Base-by-base conservation (phyloP, 2,888 invertebrate genomes). In the Carterocephalus palaemon region DNA sequence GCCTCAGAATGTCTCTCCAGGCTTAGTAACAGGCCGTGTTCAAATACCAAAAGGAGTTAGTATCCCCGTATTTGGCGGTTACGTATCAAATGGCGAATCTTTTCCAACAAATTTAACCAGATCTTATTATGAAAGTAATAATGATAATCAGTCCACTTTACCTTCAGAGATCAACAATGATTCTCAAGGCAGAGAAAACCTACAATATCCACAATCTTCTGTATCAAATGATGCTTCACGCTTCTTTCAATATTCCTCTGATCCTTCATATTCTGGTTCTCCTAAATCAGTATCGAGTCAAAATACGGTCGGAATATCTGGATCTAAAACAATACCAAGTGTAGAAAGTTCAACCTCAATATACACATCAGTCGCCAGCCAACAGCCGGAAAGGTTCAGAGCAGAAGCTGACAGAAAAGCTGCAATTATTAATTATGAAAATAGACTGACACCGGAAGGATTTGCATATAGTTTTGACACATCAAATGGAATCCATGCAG, bases 401-500 rank as follows among this genome's bases (percentile, higher is more conserved):
- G 62, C 68, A 7, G 62, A 67, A 47, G 47, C 51, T 16, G 81
- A 84, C 6, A 68, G 67, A 52, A 71, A 62, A 29, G 79, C 82
- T 7, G 55, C 67, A 0, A 77, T 78, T 13, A 36, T 76, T 0
- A 75, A 67, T n/a, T 75, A 77, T 26, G 64, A 78, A 9, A 77
- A 73, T 33, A 37, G 57, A 6, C 56, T 70, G 5, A 69, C 66
- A 31, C 75, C 79, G 10, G 72, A 77, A 37, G 67, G 71, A 5
- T 84, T 67, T 54, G 61, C 69, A 1, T 83, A 82, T 38, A 73
- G 59, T 46, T 81, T 64, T 51, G 77, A 84, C 16, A 83, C 83
- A 1, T 81, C 82, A 2, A 82, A 85, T 52, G 80, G 79, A 6
- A 80, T 84, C 36, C 77, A 79, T 52, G 75, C 64, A 19, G 71